Percentiles rank a stretch among this genome's conserved stretches.
Evolutionary conservation across 2,888 invertebrate species (phyloP).

Genomic region (Hecatera dysodea): DNA sequence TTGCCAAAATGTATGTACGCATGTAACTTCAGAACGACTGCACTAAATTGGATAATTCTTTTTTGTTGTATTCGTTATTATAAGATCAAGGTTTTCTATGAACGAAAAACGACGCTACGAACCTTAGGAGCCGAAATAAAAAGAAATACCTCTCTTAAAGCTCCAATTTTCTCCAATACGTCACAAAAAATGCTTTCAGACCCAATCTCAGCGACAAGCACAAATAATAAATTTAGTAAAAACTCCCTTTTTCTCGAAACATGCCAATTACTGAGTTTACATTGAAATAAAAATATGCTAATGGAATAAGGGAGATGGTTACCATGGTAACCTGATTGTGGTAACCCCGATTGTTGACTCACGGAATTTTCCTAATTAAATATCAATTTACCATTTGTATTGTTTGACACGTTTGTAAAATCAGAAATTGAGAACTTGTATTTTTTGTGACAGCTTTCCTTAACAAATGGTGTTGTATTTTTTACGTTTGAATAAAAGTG

Average conservation of each 20-base stretch:
- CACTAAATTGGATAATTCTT: no score
- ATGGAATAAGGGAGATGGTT: slow-evolving; percentile 21
- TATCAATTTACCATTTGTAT: slow-evolving; percentile 56
- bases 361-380: slow-evolving; percentile 47
- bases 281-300: slow-evolving; percentile 30
- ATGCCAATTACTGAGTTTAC: slow-evolving; percentile 32
- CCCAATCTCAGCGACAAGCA: slow-evolving; percentile 56
- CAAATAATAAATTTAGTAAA: slow-evolving; percentile 35
- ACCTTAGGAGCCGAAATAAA: no score
- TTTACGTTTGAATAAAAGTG: slow-evolving; percentile 8
- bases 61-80: no score
- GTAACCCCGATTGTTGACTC: background rate
- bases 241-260: slow-evolving; percentile 16
- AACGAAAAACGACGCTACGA: no score
- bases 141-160: background rate
- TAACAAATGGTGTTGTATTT: slow-evolving; percentile 5
- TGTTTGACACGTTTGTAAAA: slow-evolving; percentile 29
- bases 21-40: no score
- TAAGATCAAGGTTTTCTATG: no score
- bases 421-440: background rate
- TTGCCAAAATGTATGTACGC: no score
- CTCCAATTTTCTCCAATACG: background rate
- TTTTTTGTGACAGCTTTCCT: slow-evolving; percentile 10
- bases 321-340: slow-evolving; percentile 20
- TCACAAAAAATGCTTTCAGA: slow-evolving; percentile 37